A percentile compares a stretch with the other conserved stretches of the same genome.
phyloP scores from a whole-genome alignment of 53 echinoderm and acorn worm genomes.

The Temnopleurus reevesii region DNA sequence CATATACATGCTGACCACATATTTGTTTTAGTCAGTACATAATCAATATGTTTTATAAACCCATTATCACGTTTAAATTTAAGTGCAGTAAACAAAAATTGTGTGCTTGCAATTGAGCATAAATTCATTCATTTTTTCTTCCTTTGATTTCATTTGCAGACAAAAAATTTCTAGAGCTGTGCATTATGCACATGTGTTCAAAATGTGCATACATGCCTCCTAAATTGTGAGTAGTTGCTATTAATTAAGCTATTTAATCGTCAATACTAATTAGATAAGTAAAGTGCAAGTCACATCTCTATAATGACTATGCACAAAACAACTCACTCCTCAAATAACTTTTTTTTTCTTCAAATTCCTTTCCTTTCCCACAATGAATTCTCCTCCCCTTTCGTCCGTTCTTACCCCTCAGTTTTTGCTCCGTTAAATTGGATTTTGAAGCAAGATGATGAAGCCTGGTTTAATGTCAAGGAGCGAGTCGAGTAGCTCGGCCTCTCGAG shows the following conservation, averaged over 20 bases:
- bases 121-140: too few relatives aligned
- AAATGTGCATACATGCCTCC: not conserved
- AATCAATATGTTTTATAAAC: too few relatives aligned
- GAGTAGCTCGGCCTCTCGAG: not conserved
- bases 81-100: too few relatives aligned
- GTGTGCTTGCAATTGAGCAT: too few relatives aligned
- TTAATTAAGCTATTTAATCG: constrained; percentile 50
- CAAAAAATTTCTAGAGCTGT: too few relatives aligned
- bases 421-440: constrained; percentile 25
- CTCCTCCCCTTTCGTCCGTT: constrained; percentile 19
- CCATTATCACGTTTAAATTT: too few relatives aligned
- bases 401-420: not conserved
- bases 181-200: constrained; percentile 1
- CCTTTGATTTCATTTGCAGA: too few relatives aligned
- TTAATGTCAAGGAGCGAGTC: constrained; percentile 42
- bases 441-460: not conserved
- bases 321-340: not conserved
- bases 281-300: constrained; percentile 66
- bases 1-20: too few relatives aligned
- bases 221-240: constrained; percentile 15
- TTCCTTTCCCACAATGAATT: constrained; percentile 4
- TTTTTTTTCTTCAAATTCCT: not conserved
- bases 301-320: constrained; percentile 53
- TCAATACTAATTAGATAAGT: constrained; percentile 57
- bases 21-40: too few relatives aligned